A percentile compares a stretch with the other conserved stretches of the same genome.
These are phyloP conservation scores for Tigriopus japonicus DNA, from an alignment of 1,140 invertebrate species.

Conservation along the genomic window DNA sequence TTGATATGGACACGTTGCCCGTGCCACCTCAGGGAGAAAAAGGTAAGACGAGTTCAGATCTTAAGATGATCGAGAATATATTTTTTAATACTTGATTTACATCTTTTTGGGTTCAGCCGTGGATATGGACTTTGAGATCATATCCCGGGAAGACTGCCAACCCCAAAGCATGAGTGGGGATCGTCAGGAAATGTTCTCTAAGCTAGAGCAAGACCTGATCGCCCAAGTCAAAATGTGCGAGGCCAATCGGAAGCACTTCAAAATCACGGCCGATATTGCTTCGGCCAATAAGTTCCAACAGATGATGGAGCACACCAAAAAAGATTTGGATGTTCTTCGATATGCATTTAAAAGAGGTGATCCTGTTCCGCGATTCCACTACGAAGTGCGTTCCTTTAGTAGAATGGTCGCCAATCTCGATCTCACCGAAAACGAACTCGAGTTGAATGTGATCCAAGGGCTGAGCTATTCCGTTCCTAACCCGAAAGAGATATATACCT, in stretches of 20 bases:
- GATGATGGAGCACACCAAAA: slow-evolving; percentile 55
- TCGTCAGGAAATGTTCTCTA: slow-evolving; percentile 41
- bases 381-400: slow-evolving; percentile 61
- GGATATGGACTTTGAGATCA: slow-evolving; percentile 41
- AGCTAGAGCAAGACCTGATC: slow-evolving; percentile 60
- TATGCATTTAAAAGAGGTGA: slow-evolving; percentile 40
- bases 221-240: slow-evolving; percentile 66
- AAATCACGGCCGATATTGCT: slow-evolving; percentile 76
- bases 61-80: neutral
- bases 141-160: slow-evolving; percentile 42
- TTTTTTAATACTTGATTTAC: neutral
- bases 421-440: slow-evolving; percentile 69
- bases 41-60: neutral
- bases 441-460: slow-evolving; percentile 65
- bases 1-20: slow-evolving; percentile 69
- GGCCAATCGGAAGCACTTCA: slow-evolving; percentile 66
- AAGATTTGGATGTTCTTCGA: slow-evolving; percentile 69
- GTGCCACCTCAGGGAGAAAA: slow-evolving; percentile 50
- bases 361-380: slow-evolving; percentile 66
- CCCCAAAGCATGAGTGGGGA: slow-evolving; percentile 26
- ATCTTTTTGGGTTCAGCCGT: slow-evolving; percentile 35
- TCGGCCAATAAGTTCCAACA: slow-evolving; percentile 75
- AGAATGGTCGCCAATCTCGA: slow-evolving; percentile 49
- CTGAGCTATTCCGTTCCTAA: slow-evolving; percentile 61
- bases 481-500: slow-evolving; percentile 65